phyloP scores from a whole-genome alignment of 2,888 invertebrate genomes.

The Cephus pulcher region DNA sequence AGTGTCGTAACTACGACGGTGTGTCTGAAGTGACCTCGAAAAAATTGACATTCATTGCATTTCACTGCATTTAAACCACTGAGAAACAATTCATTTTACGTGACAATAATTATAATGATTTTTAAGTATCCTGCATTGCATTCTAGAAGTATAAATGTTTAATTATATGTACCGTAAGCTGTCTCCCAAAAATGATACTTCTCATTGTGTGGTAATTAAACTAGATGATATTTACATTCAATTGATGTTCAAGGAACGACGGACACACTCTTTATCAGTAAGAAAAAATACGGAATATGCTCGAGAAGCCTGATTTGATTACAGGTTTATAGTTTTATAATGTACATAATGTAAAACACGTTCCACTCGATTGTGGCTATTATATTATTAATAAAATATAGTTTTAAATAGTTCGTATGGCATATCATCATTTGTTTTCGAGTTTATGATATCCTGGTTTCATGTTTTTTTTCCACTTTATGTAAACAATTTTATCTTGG shows the following conservation, averaged over 20 bases:
- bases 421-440: background rate
- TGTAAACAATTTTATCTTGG: background rate
- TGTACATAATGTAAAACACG: slow-evolving; percentile 58
- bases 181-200: background rate
- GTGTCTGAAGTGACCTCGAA: background rate
- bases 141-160: background rate
- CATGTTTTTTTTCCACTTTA: background rate
- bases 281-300: slow-evolving; percentile 9
- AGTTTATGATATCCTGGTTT: background rate
- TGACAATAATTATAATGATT: background rate
- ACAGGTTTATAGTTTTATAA: slow-evolving; percentile 37
- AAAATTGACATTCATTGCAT: background rate
- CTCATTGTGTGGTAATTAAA: background rate
- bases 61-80: background rate
- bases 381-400: slow-evolving; percentile 44
- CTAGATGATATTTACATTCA: background rate
- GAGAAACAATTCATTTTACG: background rate
- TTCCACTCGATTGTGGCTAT: slow-evolving; percentile 38
- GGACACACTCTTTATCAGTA: slow-evolving; percentile 21
- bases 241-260: slow-evolving; percentile 28
- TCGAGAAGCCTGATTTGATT: slow-evolving; percentile 26
- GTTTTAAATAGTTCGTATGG: slow-evolving; percentile 39
- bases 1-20: background rate
- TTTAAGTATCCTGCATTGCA: background rate
- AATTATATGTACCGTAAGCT: background rate